A percentile compares a stretch with the other conserved stretches of the same genome.
phyloP scores from a whole-genome alignment of 2,797 vertebrate genomes.

The Rhynchotus rufescens region DNA sequence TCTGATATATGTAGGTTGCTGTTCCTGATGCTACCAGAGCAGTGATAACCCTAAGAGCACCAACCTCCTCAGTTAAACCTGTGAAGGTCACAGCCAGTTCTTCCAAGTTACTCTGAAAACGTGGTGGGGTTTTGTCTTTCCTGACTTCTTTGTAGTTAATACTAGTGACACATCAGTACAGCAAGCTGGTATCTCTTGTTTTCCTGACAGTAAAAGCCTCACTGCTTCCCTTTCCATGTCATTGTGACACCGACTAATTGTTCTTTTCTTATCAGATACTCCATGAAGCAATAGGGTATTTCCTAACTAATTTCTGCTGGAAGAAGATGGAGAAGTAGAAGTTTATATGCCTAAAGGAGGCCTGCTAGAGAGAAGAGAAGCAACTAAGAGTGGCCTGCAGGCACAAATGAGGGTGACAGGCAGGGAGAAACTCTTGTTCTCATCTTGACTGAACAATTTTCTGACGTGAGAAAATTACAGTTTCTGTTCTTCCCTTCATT shows the following conservation, averaged over 20 bases:
- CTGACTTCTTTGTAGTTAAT: neutral
- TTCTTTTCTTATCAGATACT: neutral
- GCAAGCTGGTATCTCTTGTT: neutral
- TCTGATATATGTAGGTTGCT: neutral
- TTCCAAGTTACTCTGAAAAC: neutral
- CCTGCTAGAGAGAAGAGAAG: neutral
- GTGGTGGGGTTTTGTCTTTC: neutral
- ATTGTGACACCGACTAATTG: neutral
- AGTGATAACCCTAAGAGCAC: neutral
- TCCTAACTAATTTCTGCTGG: neutral
- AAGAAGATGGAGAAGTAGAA: neutral
- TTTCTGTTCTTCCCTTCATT: neutral
- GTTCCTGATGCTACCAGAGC: too few relatives aligned
- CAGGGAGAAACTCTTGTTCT: neutral
- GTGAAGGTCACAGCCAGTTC: neutral
- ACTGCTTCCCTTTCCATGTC: neutral
- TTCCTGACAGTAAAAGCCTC: neutral
- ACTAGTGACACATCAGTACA: neutral
- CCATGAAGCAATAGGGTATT: neutral
- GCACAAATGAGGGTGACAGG: neutral
- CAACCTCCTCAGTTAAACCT: neutral
- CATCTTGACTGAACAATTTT: neutral
- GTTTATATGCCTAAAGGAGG: neutral
- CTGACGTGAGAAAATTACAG: neutral
- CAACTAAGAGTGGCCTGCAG: too few relatives aligned